Percentiles rank a stretch among this genome's conserved stretches.
Evolutionary conservation across 2,113 vertebrate genomes (phyloP).

Genomic region (Bubo blakistoni): DNA sequence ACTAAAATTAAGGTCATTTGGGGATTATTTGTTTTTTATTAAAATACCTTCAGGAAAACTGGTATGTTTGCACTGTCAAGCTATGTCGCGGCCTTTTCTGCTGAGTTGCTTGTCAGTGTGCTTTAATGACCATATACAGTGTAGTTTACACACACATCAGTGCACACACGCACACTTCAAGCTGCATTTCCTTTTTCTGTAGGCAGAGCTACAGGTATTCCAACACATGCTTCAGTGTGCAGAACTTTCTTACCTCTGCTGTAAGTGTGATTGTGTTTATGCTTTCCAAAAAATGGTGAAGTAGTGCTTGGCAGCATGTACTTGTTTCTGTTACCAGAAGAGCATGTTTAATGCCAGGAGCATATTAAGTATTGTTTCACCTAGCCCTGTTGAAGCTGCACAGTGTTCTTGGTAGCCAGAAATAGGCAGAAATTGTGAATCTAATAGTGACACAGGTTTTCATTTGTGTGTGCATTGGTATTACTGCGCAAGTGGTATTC

Average conservation of each 20-base stretch:
- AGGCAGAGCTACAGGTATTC: background rate
- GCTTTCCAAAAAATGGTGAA: background rate
- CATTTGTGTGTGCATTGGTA: background rate
- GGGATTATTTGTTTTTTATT: background rate
- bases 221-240: background rate
- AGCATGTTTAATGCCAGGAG: background rate
- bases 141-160: background rate
- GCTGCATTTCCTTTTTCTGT: background rate
- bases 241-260: background rate
- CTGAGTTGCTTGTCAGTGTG: background rate
- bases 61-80: background rate
- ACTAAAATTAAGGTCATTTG: background rate
- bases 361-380: background rate
- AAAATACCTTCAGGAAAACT: background rate
- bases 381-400: background rate
- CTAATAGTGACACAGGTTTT: background rate
- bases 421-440: background rate
- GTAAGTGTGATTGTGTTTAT: background rate
- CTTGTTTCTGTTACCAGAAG: background rate
- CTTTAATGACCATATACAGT: background rate
- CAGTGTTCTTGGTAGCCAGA: background rate
- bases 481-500: background rate
- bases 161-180: fast-evolving
- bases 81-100: background rate
- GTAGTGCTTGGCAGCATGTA: background rate